Conservation (phyloP, 2,113 vertebrate genomes). For the Aptenodytes forsteri region DNA sequence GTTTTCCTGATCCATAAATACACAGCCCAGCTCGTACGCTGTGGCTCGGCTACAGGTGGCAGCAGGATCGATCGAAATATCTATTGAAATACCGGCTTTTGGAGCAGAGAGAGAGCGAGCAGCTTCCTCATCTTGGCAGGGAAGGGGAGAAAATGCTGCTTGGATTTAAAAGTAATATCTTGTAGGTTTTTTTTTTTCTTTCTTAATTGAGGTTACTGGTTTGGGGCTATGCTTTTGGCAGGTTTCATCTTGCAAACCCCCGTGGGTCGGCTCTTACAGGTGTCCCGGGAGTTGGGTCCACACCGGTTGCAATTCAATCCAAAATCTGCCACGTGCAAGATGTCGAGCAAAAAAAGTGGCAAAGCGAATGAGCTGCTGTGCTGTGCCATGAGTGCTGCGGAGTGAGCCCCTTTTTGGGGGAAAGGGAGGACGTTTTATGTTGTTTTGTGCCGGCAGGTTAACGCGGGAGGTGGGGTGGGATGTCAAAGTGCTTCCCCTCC, state of each 20-base stretch:
- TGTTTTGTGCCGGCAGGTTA: neutral
- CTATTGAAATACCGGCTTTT: neutral
- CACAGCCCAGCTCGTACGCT: neutral
- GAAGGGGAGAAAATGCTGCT: neutral
- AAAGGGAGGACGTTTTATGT: neutral
- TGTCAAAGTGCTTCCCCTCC: neutral
- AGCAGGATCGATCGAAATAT: neutral
- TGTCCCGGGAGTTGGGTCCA: neutral
- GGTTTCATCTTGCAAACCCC: neutral
- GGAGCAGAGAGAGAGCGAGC: neutral
- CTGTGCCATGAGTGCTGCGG: neutral
- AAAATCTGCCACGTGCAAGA: neutral
- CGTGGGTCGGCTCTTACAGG: accelerated
- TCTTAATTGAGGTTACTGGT: accelerated
- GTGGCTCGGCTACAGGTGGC: neutral
- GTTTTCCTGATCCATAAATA: neutral
- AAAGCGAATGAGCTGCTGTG: neutral
- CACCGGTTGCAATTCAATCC: neutral
- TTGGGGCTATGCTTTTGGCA: neutral
- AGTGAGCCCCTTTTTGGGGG: no score
- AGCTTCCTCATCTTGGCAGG: neutral
- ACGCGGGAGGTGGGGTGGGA: neutral
- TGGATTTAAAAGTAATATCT: neutral
- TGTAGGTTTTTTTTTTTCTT: accelerated
- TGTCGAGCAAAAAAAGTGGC: neutral